Conservation (phyloP, 2,888 invertebrate species). For the Eupithecia inturbata region DNA sequence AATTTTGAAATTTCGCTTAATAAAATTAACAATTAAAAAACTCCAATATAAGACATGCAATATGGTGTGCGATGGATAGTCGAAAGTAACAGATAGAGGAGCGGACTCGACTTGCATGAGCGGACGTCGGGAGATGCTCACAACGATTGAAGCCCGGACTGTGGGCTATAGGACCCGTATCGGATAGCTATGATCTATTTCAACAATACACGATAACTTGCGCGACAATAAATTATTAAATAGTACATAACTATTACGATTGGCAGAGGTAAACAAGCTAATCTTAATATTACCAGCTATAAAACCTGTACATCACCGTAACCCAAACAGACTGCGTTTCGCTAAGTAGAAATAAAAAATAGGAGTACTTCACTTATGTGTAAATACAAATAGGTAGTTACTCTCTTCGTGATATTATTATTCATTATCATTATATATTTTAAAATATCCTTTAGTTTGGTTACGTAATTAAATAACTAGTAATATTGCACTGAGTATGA, state of each 20-base stretch:
- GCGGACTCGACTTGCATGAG: conserved; percentile 26
- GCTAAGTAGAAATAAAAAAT: conserved; percentile 75
- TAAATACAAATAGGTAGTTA: conserved; percentile 82
- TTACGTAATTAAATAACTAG: conserved; percentile 85
- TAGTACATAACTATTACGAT: conserved; percentile 82
- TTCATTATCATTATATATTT: conserved; percentile 63
- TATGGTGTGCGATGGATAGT: conserved; percentile 9
- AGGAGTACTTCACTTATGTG: conserved; percentile 77
- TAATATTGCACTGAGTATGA: conserved; percentile 86
- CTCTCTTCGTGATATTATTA: conserved; percentile 80
- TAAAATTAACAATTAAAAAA: too few relatives aligned
- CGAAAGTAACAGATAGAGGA: conserved; percentile 18
- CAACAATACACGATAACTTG: conserved; percentile 80
- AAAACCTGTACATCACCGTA: conserved; percentile 83
- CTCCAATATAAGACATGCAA: conserved; percentile 6
- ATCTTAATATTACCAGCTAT: conserved; percentile 82
- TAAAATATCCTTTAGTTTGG: conserved; percentile 85
- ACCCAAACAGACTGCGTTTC: conserved; percentile 80
- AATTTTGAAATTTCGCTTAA: not conserved
- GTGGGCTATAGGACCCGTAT: conserved; percentile 56
- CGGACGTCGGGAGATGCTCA: conserved; percentile 22
- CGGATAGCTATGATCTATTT: conserved; percentile 83
- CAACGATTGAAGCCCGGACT: conserved; percentile 39
- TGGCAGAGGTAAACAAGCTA: conserved; percentile 85
- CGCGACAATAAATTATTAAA: conserved; percentile 83